Evolutionary conservation across 2,888 invertebrate genomes (phyloP).

Genomic region (Pammene fasciana): DNA sequence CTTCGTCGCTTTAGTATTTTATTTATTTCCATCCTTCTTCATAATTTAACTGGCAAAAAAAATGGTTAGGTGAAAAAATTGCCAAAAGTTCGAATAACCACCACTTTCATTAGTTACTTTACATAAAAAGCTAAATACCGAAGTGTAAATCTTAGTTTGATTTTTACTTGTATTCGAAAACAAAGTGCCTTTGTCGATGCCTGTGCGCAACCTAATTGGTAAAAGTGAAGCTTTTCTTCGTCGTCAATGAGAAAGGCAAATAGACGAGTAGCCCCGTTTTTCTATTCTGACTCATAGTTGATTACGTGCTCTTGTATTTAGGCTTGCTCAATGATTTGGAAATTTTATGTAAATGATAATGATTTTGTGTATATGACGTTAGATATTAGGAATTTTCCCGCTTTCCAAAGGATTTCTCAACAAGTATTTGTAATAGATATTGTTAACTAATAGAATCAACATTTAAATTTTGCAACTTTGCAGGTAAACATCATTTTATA

Average conservation of each 20-base stretch:
- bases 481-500: background rate
- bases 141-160: slow-evolving; percentile 69
- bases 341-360: slow-evolving; percentile 38
- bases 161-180: slow-evolving; percentile 76
- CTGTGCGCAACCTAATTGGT: slow-evolving; percentile 74
- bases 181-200: slow-evolving; percentile 66
- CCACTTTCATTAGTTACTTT: background rate
- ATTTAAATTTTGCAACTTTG: background rate
- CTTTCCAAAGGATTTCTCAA: too few relatives aligned
- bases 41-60: too few relatives aligned
- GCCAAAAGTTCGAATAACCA: too few relatives aligned
- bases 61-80: background rate
- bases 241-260: slow-evolving; percentile 59
- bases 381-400: too few relatives aligned
- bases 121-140: slow-evolving; percentile 42
- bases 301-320: slow-evolving; percentile 44
- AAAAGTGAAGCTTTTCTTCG: slow-evolving; percentile 77
- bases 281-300: slow-evolving; percentile 61
- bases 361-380: background rate
- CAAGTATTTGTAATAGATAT: too few relatives aligned
- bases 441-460: background rate
- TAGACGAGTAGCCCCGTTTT: slow-evolving; percentile 62
- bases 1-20: too few relatives aligned
- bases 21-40: too few relatives aligned
- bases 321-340: slow-evolving; percentile 52